These are phyloP conservation scores for Chunga burmeisteri DNA, from an alignment of 2,113 vertebrate genomes.

Conservation along the genomic window DNA sequence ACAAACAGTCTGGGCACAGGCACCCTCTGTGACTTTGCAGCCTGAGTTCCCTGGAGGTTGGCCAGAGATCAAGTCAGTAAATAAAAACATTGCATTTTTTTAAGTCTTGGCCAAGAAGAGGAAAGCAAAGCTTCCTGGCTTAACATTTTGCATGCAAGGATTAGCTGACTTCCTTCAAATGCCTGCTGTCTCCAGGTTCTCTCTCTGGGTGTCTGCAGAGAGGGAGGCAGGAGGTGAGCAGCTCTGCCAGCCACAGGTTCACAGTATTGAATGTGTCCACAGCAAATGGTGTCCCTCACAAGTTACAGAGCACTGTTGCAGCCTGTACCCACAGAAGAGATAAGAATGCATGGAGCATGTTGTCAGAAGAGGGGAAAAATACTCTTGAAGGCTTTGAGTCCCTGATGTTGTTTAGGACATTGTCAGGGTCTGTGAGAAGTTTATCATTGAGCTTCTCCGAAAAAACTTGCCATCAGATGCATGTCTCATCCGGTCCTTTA, in stretches of 20 bases:
- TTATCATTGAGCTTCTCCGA: not conserved
- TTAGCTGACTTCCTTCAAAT: not conserved
- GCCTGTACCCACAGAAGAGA: not conserved
- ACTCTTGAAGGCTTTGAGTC: not conserved
- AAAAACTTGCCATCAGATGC: not conserved
- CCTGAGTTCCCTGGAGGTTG: not conserved
- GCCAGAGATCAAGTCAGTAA: not conserved
- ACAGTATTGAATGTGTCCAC: not conserved
- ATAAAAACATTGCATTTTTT: not conserved
- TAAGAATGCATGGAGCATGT: not conserved
- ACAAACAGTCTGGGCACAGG: not conserved
- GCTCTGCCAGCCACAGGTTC: not conserved
- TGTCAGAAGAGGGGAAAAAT: not conserved
- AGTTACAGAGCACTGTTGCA: not conserved
- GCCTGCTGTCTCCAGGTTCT: not conserved
- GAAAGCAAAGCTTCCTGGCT: not conserved
- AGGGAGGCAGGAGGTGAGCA: not conserved
- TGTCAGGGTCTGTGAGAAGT: not conserved
- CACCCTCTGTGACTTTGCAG: not conserved
- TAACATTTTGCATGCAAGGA: not conserved
- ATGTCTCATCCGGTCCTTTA: not conserved
- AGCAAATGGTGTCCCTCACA: not conserved
- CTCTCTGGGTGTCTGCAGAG: not conserved
- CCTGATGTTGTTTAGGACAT: not conserved
- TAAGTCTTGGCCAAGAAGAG: not conserved